Conservation (phyloP, 2,888 invertebrate species). For the Brachycybe producta region DNA sequence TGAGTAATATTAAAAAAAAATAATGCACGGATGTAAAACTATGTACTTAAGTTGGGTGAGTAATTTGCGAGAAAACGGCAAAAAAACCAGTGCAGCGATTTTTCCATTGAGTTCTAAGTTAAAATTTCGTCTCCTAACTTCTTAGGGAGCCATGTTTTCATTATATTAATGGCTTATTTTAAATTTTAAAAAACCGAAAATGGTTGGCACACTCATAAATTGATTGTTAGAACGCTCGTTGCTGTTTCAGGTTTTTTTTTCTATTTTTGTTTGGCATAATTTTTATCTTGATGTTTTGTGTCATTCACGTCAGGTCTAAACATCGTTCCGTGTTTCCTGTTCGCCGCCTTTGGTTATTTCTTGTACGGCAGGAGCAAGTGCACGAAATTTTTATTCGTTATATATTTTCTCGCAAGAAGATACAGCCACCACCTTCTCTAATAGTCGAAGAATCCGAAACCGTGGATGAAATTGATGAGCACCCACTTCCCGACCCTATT, state of each 20-base stretch:
- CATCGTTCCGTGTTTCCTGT: constrained; percentile 32
- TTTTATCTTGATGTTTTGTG: constrained; percentile 1
- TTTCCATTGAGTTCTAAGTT: too few species aligned
- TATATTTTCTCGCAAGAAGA: constrained; percentile 62
- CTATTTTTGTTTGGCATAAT: constrained; percentile 38
- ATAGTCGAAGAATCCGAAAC: constrained; percentile 19
- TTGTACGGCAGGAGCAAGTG: constrained; percentile 81
- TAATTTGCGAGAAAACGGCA: too few species aligned
- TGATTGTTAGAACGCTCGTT: not conserved
- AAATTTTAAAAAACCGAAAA: not conserved
- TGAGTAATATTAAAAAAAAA: too few species aligned
- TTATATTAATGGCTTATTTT: too few species aligned
- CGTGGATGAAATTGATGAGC: constrained; percentile 30
- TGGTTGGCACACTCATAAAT: not conserved
- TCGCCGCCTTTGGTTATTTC: constrained; percentile 74
- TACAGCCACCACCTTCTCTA: constrained; percentile 1
- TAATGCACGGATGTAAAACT: too few species aligned
- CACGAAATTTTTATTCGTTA: constrained; percentile 91
- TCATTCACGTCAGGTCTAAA: constrained; percentile 19
- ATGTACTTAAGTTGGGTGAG: too few species aligned
- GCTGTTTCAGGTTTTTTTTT: not conserved
- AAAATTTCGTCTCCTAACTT: too few species aligned
- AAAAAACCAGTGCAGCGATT: too few species aligned
- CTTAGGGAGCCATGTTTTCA: too few species aligned
- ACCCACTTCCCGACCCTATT: constrained; percentile 57